These are phyloP conservation scores for Hedychridium roseum DNA, from an alignment of 2,888 invertebrate genomes.

Conservation along the genomic window DNA sequence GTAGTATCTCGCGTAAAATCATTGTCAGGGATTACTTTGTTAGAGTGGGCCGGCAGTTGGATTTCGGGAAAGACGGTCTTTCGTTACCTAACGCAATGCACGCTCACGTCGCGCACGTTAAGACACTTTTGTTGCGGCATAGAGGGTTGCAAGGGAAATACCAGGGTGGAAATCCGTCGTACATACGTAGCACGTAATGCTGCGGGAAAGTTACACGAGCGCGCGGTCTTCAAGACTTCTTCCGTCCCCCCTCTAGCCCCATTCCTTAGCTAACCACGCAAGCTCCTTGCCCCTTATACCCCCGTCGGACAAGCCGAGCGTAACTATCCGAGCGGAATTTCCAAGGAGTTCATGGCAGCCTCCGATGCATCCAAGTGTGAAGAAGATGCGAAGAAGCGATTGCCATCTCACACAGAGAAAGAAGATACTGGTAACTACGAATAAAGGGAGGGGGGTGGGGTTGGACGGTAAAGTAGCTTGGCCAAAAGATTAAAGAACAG, in stretches of 20 bases:
- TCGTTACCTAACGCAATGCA: conserved; percentile 13
- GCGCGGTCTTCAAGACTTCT: background rate
- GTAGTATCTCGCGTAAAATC: no score
- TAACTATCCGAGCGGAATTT: conserved; percentile 40
- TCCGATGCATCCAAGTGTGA: conserved; percentile 17
- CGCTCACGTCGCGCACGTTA: conserved; percentile 15
- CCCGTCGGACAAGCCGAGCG: conserved; percentile 18
- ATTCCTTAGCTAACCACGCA: no score
- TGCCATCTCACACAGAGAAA: no score
- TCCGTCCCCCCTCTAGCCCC: conserved; percentile 6
- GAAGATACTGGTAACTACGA: no score
- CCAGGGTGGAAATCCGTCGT: conserved; percentile 35
- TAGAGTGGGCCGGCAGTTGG: no score
- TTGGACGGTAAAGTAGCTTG: no score
- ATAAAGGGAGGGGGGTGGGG: no score
- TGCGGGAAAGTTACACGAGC: conserved; percentile 33
- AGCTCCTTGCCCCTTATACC: conserved; percentile 8
- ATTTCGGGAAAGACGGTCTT: no score
- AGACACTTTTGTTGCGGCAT: conserved; percentile 23
- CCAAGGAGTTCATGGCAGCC: conserved; percentile 32
- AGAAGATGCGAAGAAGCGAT: no score
- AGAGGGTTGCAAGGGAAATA: conserved; percentile 28
- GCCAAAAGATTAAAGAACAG: no score
- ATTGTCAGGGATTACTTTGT: no score
- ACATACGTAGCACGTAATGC: conserved; percentile 48